Evolutionary conservation across 2,888 invertebrate species (phyloP).

Genomic region (Mythimna pallens): DNA sequence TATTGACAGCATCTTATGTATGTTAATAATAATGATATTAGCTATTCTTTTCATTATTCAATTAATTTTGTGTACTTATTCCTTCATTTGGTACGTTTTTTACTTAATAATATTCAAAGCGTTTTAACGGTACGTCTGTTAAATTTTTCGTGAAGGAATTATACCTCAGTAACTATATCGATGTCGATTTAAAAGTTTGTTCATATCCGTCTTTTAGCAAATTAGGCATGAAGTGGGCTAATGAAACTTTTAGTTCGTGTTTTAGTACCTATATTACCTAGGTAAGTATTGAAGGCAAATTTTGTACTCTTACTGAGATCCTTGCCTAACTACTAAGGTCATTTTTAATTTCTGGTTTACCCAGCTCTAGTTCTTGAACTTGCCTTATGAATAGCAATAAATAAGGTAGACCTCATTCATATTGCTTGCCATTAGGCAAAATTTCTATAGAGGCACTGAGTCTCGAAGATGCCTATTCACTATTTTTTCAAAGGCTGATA

Average conservation of each 20-base stretch:
- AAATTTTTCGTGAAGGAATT: constrained; percentile 16
- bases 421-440: no score
- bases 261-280: neutral
- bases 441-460: no score
- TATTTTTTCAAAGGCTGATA: neutral
- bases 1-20: no score
- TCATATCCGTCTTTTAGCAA: constrained; percentile 32
- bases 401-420: no score
- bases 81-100: no score
- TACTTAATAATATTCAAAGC: neutral
- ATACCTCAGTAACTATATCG: constrained; percentile 35
- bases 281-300: neutral
- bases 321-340: neutral
- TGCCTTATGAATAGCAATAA: neutral
- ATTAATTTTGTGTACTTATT: no score
- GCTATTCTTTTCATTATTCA: no score
- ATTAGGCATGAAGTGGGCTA: constrained; percentile 27
- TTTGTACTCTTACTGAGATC: neutral
- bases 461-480: no score
- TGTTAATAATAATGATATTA: no score
- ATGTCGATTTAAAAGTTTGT: constrained; percentile 32
- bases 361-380: neutral
- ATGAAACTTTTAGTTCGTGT: neutral
- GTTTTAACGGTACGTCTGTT: constrained; percentile 26
- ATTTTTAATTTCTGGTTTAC: neutral